Evolutionary conservation across 2,888 invertebrate genomes (phyloP).

Genomic region (Lycophotia porphyrea): DNA sequence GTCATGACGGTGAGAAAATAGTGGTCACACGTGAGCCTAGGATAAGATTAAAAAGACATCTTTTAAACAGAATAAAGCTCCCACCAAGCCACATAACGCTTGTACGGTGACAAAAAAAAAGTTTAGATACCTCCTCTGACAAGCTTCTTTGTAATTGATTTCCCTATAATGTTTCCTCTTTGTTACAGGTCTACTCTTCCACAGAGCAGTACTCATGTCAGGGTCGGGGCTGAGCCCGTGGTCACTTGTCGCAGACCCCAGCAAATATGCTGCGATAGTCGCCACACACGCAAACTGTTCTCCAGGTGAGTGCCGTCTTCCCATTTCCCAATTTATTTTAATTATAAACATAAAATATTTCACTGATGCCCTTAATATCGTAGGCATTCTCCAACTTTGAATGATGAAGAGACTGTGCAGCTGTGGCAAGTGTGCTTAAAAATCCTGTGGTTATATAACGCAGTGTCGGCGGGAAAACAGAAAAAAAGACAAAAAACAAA

Average conservation of each 20-base stretch:
- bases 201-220: constrained; percentile 97
- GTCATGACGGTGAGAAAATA: neutral
- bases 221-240: constrained; percentile 97
- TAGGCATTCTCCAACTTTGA: neutral
- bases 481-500: no score
- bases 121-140: rapidly evolving
- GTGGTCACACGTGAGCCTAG: neutral
- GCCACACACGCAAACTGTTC: constrained; percentile 96
- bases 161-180: constrained; percentile 48
- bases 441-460: no score
- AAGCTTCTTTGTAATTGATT: no score
- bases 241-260: constrained; percentile 95
- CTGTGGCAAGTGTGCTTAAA: neutral
- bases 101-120: neutral
- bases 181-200: constrained; percentile 95
- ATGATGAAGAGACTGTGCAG: neutral
- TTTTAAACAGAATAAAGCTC: neutral
- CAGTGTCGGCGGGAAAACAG: no score
- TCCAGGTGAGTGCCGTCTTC: constrained; percentile 84
- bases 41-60: neutral
- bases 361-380: neutral
- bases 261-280: constrained; percentile 95
- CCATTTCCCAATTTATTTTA: neutral
- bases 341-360: neutral
- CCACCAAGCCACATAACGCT: neutral